A percentile compares a stretch with the other conserved stretches of the same genome.
phyloP scores from a whole-genome alignment of 1,140 invertebrate genomes.

The Monochamus saltuarius region DNA sequence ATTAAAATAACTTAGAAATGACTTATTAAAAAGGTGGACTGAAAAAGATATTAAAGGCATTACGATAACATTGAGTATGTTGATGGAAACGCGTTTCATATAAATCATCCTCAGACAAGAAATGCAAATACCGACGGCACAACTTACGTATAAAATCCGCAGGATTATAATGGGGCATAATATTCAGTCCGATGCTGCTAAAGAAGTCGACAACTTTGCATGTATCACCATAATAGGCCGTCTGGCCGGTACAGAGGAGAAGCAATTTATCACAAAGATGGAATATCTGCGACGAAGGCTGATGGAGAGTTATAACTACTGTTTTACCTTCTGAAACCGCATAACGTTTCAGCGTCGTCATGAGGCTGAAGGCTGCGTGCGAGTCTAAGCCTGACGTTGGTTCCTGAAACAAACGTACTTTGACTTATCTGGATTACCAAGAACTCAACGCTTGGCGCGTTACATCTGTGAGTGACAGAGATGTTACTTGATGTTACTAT shows the following conservation, averaged over 20 bases:
- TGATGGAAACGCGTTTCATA: conserved; percentile 7
- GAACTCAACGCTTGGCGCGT: too few species aligned
- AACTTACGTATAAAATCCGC: conserved; percentile 84
- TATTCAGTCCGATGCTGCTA: conserved; percentile 68
- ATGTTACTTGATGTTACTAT: too few species aligned
- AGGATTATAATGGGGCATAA: conserved; percentile 81
- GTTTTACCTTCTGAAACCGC: conserved; percentile 78
- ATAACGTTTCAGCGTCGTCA: conserved; percentile 73
- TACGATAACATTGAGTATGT: neutral
- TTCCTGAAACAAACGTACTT: conserved; percentile 61
- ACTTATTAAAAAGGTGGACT: too few species aligned
- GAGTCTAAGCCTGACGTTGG: conserved; percentile 86
- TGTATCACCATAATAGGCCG: conserved; percentile 79
- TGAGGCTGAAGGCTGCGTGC: conserved; percentile 75
- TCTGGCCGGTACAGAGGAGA: conserved; percentile 74
- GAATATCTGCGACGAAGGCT: conserved; percentile 87
- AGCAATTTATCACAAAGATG: conserved; percentile 82
- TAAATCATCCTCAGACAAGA: neutral
- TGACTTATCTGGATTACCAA: too few species aligned
- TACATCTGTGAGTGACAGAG: too few species aligned
- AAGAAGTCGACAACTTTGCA: conserved; percentile 77
- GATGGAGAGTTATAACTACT: conserved; percentile 80
- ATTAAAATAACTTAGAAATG: too few species aligned
- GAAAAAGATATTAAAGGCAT: too few species aligned
- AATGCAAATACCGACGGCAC: neutral